phyloP scores from a whole-genome alignment of 2,888 invertebrate species.

The Epinotia ramella region DNA sequence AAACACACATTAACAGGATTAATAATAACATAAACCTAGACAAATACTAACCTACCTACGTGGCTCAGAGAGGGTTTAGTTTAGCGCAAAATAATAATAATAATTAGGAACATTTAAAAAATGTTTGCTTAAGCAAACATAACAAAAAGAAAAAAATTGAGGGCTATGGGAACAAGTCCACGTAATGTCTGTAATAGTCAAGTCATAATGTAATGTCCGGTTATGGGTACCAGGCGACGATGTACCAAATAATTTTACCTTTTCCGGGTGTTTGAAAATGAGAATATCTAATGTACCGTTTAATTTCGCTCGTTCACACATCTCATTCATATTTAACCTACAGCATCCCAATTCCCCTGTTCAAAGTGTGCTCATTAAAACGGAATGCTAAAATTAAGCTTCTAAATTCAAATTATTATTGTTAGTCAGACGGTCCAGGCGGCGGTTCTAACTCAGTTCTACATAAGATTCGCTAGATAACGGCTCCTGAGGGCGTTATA shows the following conservation, averaged over 20 bases:
- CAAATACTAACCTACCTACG: too few relatives aligned
- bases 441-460: conserved; percentile 21
- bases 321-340: conserved; percentile 16
- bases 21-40: too few relatives aligned
- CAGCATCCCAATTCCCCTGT: neutral
- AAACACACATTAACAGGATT: too few relatives aligned
- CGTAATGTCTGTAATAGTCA: too few relatives aligned
- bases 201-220: too few relatives aligned
- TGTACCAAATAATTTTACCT: neutral
- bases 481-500: conserved; percentile 78
- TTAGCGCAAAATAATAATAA: neutral
- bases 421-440: conserved; percentile 11
- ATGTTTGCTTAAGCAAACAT: too few relatives aligned
- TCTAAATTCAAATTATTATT: conserved; percentile 36
- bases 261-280: neutral
- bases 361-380: conserved; percentile 11
- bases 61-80: too few relatives aligned
- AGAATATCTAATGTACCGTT: neutral
- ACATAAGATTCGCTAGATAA: conserved; percentile 57
- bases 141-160: too few relatives aligned
- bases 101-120: too few relatives aligned
- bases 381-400: conserved; percentile 23
- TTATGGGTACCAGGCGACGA: too few relatives aligned
- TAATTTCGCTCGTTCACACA: conserved; percentile 13
- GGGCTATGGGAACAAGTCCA: too few relatives aligned